These are phyloP conservation scores for Burhinus oedicnemus DNA, from an alignment of 2,113 vertebrate species.

Conservation along the genomic window DNA sequence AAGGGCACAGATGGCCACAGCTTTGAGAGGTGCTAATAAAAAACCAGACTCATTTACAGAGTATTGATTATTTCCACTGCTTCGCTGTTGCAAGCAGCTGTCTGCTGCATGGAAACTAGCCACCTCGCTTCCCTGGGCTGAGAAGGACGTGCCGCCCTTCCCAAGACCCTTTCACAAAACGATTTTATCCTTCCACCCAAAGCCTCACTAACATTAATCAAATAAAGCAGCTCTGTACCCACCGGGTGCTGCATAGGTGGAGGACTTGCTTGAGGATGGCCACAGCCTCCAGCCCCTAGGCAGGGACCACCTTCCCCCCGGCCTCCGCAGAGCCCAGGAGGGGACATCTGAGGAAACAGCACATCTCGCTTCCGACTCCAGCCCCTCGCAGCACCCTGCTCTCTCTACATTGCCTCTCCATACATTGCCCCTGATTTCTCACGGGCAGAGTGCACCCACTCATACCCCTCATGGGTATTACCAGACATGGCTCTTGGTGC, in stretches of 20 bases:
- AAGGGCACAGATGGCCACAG: not conserved
- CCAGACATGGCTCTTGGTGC: accelerated
- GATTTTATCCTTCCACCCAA: not conserved
- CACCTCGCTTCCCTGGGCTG: not conserved
- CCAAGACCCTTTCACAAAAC: not conserved
- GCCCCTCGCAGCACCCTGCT: not conserved
- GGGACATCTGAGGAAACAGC: not conserved
- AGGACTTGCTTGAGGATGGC: not conserved
- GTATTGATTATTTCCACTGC: not conserved
- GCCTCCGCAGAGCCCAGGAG: accelerated
- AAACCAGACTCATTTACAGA: not conserved
- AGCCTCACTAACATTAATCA: accelerated
- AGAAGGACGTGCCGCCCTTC: accelerated
- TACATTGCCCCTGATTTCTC: not conserved
- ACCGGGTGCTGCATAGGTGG: accelerated
- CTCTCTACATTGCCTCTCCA: not conserved
- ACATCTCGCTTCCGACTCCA: not conserved
- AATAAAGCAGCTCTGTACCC: not conserved
- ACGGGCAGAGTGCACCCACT: not conserved
- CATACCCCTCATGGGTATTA: accelerated
- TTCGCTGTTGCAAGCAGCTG: not conserved
- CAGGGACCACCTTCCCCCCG: not conserved
- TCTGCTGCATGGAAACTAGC: not conserved
- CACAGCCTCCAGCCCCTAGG: not conserved
- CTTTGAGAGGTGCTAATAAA: not conserved